These are phyloP conservation scores for Anguilla obscura DNA, from an alignment of 2,797 vertebrate genomes.

Conservation along the genomic window DNA sequence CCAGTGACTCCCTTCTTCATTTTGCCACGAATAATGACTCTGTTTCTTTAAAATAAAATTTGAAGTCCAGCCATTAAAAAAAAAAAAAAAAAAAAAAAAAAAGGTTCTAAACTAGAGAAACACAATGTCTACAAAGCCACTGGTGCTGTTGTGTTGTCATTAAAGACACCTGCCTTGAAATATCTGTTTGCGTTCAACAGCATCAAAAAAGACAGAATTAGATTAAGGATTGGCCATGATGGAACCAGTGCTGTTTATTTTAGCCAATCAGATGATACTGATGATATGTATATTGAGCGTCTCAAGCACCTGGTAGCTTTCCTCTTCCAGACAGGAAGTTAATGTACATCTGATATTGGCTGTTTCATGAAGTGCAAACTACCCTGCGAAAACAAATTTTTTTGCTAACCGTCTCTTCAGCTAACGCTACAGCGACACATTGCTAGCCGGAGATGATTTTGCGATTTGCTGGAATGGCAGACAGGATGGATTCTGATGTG, in stretches of 20 bases:
- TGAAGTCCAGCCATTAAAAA: not conserved
- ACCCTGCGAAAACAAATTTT: not conserved
- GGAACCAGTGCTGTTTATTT: not conserved
- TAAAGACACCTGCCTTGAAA: not conserved
- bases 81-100: too few species aligned
- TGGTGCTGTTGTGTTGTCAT: not conserved
- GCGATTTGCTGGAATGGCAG: not conserved
- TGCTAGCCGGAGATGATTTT: not conserved
- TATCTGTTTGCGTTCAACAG: not conserved
- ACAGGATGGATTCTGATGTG: not conserved
- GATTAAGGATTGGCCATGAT: not conserved
- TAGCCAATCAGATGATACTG: not conserved
- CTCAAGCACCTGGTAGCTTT: not conserved
- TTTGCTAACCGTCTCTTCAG: not conserved
- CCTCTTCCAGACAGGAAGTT: not conserved
- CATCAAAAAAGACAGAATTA: not conserved
- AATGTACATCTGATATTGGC: not conserved
- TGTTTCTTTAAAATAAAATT: too few species aligned
- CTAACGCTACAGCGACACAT: not conserved
- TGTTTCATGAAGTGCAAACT: not conserved
- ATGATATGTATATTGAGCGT: not conserved
- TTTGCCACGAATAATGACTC: not conserved
- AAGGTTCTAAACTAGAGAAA: not conserved
- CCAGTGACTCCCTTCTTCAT: conserved; percentile 11
- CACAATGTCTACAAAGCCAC: not conserved